phyloP scores from a whole-genome alignment of 2,797 vertebrate species.

The Adrianichthys oophorus region DNA sequence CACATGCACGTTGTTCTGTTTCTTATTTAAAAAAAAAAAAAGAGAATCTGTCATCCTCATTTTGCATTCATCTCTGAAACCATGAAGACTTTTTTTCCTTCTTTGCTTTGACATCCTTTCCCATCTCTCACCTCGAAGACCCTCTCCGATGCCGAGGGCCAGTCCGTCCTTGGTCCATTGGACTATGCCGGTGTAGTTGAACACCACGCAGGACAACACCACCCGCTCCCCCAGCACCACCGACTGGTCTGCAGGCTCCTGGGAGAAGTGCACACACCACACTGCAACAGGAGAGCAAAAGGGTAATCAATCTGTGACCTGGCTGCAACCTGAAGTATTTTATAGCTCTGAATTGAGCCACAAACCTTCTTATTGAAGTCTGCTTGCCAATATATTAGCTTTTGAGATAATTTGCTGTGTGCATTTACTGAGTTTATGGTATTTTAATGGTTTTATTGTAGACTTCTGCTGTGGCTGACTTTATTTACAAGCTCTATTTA shows the following conservation, averaged over 20 bases:
- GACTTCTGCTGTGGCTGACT: neutral
- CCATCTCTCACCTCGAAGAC: conserved; percentile 83
- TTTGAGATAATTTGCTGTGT: conserved; percentile 39
- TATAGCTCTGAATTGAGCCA: conserved; percentile 47
- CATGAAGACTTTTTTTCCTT: neutral
- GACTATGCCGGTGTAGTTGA: conserved; percentile 94
- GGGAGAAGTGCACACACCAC: conserved; percentile 85
- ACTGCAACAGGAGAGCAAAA: conserved; percentile 64
- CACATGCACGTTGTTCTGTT: conserved; percentile 35
- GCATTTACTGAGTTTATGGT: conserved; percentile 39
- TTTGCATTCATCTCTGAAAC: conserved; percentile 46
- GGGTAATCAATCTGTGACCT: conserved; percentile 45
- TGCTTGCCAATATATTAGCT: conserved; percentile 32
- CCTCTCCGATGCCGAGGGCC: conserved; percentile 90
- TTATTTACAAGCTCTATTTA: conserved; percentile 33
- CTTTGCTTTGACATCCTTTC: neutral
- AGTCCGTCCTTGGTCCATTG: conserved; percentile 98
- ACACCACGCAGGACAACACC: conserved; percentile 88
- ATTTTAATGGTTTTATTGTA: conserved; percentile 40
- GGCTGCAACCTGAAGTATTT: conserved; percentile 55
- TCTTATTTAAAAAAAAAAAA: conserved; percentile 21
- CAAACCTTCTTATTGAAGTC: conserved; percentile 38
- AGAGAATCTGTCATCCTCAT: conserved; percentile 27
- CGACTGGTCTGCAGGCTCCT: conserved; percentile 92
- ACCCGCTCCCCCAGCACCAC: conserved; percentile 90